Conservation (phyloP, 2,113 vertebrate genomes). For the Sardina pilchardus region DNA sequence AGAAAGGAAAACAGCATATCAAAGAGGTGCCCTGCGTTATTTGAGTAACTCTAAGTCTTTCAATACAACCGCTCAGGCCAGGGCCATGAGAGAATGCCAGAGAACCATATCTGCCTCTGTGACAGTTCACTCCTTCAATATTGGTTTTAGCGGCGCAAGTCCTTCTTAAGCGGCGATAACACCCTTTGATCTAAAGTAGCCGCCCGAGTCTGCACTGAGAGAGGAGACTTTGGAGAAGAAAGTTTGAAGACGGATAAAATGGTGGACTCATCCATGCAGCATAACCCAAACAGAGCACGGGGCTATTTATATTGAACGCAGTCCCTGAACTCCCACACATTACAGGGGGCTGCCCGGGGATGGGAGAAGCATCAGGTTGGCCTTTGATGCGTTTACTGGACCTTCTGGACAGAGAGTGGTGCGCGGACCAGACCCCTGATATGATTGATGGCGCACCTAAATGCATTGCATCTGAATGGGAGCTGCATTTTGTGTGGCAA, state of each 20-base stretch:
- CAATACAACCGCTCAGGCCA: constrained; percentile 62
- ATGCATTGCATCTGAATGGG: constrained; percentile 18
- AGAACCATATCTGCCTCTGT: constrained; percentile 30
- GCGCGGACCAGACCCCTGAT: not conserved
- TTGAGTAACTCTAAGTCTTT: constrained; percentile 65
- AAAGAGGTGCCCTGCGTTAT: constrained; percentile 64
- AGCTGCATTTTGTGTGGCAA: constrained; percentile 64
- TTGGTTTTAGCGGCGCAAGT: constrained; percentile 34
- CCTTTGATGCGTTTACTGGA: not conserved
- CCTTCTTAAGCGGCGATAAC: constrained; percentile 34
- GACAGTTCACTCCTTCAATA: constrained; percentile 28
- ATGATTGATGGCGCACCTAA: not conserved
- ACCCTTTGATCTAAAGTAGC: constrained; percentile 30
- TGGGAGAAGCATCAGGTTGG: not conserved
- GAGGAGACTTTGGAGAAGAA: not conserved
- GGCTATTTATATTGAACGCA: not conserved
- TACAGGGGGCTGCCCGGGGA: not conserved
- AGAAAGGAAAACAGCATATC: constrained; percentile 68
- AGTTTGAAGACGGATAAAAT: not conserved
- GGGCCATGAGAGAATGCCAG: constrained; percentile 4
- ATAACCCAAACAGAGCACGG: not conserved
- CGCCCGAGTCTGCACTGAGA: constrained; percentile 1
- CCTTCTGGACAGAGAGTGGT: not conserved
- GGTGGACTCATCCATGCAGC: not conserved
- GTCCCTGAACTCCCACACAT: not conserved